Percentiles rank a stretch among this genome's conserved stretches.
Evolutionary conservation across 2,797 vertebrate species (phyloP).

Genomic region (Oryzias sinensis): DNA sequence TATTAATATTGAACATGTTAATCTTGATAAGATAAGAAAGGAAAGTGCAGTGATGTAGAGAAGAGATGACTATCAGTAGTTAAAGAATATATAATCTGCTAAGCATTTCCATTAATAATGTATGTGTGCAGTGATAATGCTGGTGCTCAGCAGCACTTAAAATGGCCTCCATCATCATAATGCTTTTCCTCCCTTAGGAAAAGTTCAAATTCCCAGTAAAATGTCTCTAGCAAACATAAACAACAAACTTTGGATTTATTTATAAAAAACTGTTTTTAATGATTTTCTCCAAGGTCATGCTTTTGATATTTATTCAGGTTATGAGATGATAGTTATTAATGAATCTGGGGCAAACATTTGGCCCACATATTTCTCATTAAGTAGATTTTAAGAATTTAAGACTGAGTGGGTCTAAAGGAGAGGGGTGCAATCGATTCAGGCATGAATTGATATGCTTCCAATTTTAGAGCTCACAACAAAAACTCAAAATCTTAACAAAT

Average conservation of each 20-base stretch:
- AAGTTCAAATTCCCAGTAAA: too few species aligned
- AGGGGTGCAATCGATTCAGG: too few species aligned
- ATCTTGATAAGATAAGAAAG: not conserved
- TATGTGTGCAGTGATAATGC: slow-evolving; percentile 42
- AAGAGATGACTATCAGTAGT: slow-evolving; percentile 19
- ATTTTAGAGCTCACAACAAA: too few species aligned
- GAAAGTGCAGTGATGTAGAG: not conserved
- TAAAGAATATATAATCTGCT: slow-evolving; percentile 48
- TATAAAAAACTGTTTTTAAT: not conserved
- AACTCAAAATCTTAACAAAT: too few species aligned
- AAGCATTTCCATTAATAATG: slow-evolving; percentile 59
- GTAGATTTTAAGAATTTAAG: too few species aligned
- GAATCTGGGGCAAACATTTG: too few species aligned
- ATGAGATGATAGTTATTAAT: not conserved
- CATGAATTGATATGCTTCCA: too few species aligned
- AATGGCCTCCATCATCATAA: slow-evolving; percentile 53
- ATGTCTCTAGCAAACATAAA: not conserved
- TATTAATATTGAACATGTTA: too few species aligned
- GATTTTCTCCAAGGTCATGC: not conserved
- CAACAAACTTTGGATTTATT: not conserved
- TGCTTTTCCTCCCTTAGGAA: slow-evolving; percentile 7
- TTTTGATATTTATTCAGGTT: not conserved
- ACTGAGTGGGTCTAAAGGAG: too few species aligned
- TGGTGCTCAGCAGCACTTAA: slow-evolving; percentile 51
- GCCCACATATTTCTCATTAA: too few species aligned